Evolutionary conservation across 2,888 invertebrate species (phyloP).

Genomic region (Campaea margaritaria): DNA sequence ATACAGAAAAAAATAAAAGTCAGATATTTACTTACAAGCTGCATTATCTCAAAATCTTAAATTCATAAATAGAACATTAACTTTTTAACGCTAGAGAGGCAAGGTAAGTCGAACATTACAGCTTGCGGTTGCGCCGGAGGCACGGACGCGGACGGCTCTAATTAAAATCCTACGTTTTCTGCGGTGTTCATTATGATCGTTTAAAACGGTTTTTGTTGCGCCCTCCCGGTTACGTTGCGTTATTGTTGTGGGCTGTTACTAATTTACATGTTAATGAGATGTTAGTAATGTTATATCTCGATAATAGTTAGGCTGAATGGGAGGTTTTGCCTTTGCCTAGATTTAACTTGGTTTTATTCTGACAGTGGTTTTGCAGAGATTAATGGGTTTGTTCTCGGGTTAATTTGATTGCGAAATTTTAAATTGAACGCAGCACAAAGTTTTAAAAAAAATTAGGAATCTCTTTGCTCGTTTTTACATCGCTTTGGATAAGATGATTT

Average conservation of each 20-base stretch:
- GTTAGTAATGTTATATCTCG: constrained; percentile 56
- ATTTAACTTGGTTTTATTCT: constrained; percentile 42
- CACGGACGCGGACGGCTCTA: constrained; percentile 71
- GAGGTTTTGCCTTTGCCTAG: constrained; percentile 48
- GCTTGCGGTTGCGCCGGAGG: constrained; percentile 75
- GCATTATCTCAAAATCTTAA: constrained; percentile 49
- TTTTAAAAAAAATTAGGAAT: too few species aligned
- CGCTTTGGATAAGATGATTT: too few species aligned
- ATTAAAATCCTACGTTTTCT: constrained; percentile 82
- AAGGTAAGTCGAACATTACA: constrained; percentile 47
- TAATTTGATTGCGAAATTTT: too few species aligned
- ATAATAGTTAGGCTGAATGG: constrained; percentile 53
- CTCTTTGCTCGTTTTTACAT: too few species aligned
- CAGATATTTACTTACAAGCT: constrained; percentile 39
- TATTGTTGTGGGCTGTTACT: constrained; percentile 79
- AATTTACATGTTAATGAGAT: constrained; percentile 83
- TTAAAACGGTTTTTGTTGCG: constrained; percentile 78
- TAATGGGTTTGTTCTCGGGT: constrained; percentile 3
- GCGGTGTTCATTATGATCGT: constrained; percentile 80
- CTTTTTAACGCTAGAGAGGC: constrained; percentile 35
- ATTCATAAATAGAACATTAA: constrained; percentile 51
- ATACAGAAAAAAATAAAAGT: constrained; percentile 3
- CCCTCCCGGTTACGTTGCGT: constrained; percentile 71
- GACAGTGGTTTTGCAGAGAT: constrained; percentile 24
- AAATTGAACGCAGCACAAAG: too few species aligned